These are phyloP conservation scores for Eriosoma lanigerum DNA, from an alignment of 1,140 invertebrate genomes.

Conservation along the genomic window DNA sequence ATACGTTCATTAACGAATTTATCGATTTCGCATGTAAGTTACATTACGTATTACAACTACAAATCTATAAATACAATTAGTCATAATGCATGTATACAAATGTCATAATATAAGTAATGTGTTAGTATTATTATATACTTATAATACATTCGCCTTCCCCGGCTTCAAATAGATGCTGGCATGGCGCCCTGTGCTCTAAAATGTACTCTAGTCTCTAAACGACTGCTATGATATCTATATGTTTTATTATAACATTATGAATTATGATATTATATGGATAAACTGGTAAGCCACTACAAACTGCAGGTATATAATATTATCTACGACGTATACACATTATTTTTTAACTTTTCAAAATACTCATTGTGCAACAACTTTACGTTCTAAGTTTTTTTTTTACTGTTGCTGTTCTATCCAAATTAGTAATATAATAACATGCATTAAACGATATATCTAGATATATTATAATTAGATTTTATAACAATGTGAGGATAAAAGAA, in stretches of 20 bases:
- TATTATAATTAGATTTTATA: too few species aligned
- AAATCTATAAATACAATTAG: background rate
- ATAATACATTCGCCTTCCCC: slow-evolving; percentile 31
- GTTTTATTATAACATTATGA: too few species aligned
- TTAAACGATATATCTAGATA: too few species aligned
- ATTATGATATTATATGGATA: background rate
- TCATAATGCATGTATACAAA: slow-evolving; percentile 46
- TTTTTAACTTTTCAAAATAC: slow-evolving; percentile 14
- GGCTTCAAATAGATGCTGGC: slow-evolving; percentile 46
- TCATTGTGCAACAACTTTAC: slow-evolving; percentile 24
- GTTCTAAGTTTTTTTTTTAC: background rate
- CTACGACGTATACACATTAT: background rate
- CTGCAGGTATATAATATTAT: background rate
- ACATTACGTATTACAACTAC: background rate
- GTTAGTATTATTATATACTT: background rate
- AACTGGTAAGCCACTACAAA: slow-evolving; percentile 35
- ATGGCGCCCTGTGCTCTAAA: slow-evolving; percentile 29
- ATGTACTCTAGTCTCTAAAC: slow-evolving; percentile 41
- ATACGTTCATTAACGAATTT: background rate
- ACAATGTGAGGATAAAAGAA: too few species aligned
- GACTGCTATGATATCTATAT: too few species aligned
- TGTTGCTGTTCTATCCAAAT: background rate
- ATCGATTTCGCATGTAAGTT: background rate
- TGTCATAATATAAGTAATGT: slow-evolving; percentile 6
- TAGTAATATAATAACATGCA: too few species aligned